Evolutionary conservation across 2,888 invertebrate species (phyloP), one percentile per base, ranked within the genome.

Genomic region (Lordiphosa andalusiaca): DNA sequence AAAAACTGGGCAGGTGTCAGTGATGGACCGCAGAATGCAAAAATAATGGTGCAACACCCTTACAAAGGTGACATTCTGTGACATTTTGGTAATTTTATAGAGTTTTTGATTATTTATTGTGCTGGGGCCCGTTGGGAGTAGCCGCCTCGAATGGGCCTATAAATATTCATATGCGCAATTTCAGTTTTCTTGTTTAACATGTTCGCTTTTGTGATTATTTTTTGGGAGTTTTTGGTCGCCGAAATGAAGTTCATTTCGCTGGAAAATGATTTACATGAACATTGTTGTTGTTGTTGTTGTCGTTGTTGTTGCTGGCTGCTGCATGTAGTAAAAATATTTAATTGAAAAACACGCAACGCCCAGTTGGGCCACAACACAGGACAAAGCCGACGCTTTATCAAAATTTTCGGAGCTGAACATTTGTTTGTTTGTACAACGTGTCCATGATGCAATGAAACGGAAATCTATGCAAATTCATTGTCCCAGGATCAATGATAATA

Each of bases 101-200:
- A 75, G 78, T 75, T 78, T 80, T 78, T 66, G 70, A 75, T 75
- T 74, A 86, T 83, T 83, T 82, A 83, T 84, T 77, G 71, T 82
- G 53, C 53, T 40, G 30, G 25, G 30, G 25, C 33, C 55, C 44
- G 56, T 38, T 13, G 33, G 44, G 44, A 46, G 21, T 16, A 25
- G 2, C 41, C 58, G n/a, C n/a, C n/a, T n/a, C 37, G 58, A 69
- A 64, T 67, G 56, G 53, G 53, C 66, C 70, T 68, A 77, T 77
- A 80, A 82, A 84, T 86, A 82, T 82, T 86, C 73, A 86, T 85
- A 82, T 68, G 64, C 60, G 53, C 63, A 67, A 69, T 75, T 85
- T 75, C 64, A 44, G 57, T 58, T 66, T 52, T 42, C 67, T 67
- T 67, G 47, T 67, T 54, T 57, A 36, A 42, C 12, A 52, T 44